Conservation (phyloP, 2,113 vertebrate genomes). For the Murina feae region DNA sequence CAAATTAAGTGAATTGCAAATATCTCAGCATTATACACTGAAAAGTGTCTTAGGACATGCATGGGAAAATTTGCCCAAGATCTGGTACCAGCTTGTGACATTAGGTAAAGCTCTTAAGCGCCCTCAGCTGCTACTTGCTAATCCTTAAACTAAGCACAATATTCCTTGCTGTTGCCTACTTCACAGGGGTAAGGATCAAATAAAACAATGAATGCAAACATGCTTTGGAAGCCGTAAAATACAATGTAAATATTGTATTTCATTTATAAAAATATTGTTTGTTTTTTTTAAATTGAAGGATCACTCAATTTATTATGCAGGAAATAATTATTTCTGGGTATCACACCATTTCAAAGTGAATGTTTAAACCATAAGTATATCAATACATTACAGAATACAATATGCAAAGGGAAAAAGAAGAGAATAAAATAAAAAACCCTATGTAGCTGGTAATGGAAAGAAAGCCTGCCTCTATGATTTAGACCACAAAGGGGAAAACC, state of each 20-base stretch:
- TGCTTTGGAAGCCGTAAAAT: background rate
- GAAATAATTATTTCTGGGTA: background rate
- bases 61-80: background rate
- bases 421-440: background rate
- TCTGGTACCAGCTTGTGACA: background rate
- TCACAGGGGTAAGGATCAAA: background rate
- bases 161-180: background rate
- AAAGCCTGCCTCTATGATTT: background rate
- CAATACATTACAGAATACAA: background rate
- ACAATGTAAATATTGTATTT: background rate
- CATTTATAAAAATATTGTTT: background rate
- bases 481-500: background rate
- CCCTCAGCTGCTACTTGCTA: background rate
- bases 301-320: background rate
- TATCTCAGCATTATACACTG: background rate
- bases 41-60: background rate
- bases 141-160: background rate
- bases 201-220: background rate
- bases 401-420: background rate
- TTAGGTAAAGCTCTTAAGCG: background rate
- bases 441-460: background rate
- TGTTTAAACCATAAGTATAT: background rate
- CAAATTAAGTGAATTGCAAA: background rate
- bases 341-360: background rate
- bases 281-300: background rate